Evolutionary conservation across 2,113 vertebrate genomes (phyloP), one percentile per base, ranked within the genome.

Genomic region (Toxotes jaculatrix): DNA sequence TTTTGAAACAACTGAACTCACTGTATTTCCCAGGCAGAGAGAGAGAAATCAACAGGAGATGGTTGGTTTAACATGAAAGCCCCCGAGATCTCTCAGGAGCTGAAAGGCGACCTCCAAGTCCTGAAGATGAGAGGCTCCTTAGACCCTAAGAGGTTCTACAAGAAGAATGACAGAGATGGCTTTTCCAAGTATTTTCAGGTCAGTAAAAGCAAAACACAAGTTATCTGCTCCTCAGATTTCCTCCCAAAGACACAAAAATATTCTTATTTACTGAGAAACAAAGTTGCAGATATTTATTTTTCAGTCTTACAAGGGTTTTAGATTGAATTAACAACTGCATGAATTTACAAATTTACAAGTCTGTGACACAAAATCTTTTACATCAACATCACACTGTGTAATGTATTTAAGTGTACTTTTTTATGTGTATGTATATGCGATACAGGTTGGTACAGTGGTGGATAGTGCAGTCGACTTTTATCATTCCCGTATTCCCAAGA

Each of bases 11-110:
- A 56, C 45, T 43, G 7, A 32, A 38, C 27, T 38, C 4, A 0
- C n/a, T 69, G 7, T 40, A 31, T 68, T 56, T 38, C 13, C 5
- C 87, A 99, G 98, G 93, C 87, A 79, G 97, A 98, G 79, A 94
- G 94, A 84, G 95, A 92, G 11, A 97, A 97, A 86, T 96, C 97
- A 17, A 94, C 98, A 11, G 98, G 98, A 42, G 95, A 95, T 2
- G 94, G 95, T 40, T 99, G 98, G 98, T 99, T 97, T 94, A 96
- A 97, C 72, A 99, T 99, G 98, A 98, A 96, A 93, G 98, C 97
- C 45, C 98, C 98, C 4, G 98, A 99, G 93, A 59, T 99, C 82
- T 96, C 97, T 1, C 93, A 91, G 21, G 97, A 99, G 85, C 89
- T 99, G 69, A 98, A 96, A 88, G 97, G 96, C 53, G 97, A 99